Evolutionary conservation across 2,888 invertebrate species (phyloP).

Genomic region (Limnephilus rhombicus): DNA sequence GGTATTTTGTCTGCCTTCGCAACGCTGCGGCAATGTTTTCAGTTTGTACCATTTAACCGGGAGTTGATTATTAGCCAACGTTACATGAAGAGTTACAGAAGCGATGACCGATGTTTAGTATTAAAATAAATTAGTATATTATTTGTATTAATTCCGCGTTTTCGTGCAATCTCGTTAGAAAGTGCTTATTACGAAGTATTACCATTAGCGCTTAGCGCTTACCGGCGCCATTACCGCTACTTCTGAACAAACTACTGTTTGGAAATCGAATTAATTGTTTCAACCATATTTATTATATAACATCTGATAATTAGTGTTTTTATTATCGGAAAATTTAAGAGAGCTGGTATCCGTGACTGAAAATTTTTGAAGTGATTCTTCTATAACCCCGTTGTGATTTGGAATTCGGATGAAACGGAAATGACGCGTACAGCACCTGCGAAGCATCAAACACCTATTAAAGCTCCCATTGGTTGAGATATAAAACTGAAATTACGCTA

Average conservation of each 20-base stretch:
- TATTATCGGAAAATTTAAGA: background rate
- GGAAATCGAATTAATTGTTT: background rate
- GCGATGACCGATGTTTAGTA: background rate
- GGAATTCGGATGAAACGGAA: no score
- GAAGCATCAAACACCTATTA: no score
- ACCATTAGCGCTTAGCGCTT: background rate
- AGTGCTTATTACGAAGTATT: constrained; percentile 25
- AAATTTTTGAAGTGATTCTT: no score
- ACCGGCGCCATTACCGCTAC: background rate
- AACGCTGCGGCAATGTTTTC: background rate
- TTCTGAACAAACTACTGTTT: background rate
- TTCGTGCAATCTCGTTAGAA: constrained; percentile 39
- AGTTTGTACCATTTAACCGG: background rate
- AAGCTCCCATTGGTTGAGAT: no score
- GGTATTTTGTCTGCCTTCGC: no score
- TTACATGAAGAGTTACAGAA: background rate
- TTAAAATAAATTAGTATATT: background rate
- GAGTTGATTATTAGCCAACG: background rate
- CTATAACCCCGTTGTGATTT: no score
- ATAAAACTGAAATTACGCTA: no score
- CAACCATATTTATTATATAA: background rate
- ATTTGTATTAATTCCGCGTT: constrained; percentile 10
- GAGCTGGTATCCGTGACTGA: background rate
- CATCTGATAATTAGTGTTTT: background rate
- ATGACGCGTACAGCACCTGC: no score